Percentiles rank a stretch among this genome's conserved stretches.
phyloP scores from a whole-genome alignment of 2,888 invertebrate genomes.

The Prosapia bicincta region DNA sequence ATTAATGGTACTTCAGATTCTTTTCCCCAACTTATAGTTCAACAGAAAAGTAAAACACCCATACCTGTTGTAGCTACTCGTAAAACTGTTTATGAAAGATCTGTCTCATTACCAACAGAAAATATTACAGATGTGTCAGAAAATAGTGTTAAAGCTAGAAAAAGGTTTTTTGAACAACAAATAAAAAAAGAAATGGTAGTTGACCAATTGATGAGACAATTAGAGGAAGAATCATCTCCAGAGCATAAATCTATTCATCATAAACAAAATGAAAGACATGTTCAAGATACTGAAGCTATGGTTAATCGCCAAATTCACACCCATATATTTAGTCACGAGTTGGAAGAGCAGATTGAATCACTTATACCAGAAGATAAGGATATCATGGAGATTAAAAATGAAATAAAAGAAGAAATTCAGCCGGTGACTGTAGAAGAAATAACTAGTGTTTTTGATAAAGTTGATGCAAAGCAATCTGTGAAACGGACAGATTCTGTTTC shows the following conservation, averaged over 20 bases:
- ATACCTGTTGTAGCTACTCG: constrained; percentile 23
- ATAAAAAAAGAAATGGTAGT: constrained; percentile 57
- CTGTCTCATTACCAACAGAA: constrained; percentile 51
- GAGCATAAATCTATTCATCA: constrained; percentile 48
- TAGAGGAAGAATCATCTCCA: constrained; percentile 50
- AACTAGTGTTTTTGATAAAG: constrained; percentile 14
- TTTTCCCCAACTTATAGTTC: not conserved
- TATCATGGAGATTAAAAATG: constrained; percentile 27
- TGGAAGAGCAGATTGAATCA: constrained; percentile 41
- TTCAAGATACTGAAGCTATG: constrained; percentile 38
- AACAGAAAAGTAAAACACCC: not conserved
- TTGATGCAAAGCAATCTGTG: constrained; percentile 29
- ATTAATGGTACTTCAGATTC: not conserved
- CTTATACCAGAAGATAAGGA: constrained; percentile 40
- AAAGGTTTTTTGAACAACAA: constrained; percentile 58
- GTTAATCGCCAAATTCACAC: constrained; percentile 40
- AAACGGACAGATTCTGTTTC: constrained; percentile 32
- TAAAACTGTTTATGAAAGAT: constrained; percentile 48
- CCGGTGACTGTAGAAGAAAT: constrained; percentile 18
- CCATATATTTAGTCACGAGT: constrained; percentile 40
- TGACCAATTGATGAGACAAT: constrained; percentile 50
- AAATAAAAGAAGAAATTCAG: not conserved
- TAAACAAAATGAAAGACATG: constrained; percentile 38
- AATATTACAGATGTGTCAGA: constrained; percentile 53
- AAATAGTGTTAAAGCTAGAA: constrained; percentile 50